Percentiles rank a stretch among this genome's conserved stretches.
phyloP scores from a whole-genome alignment of 2,888 invertebrate species.

The Thereva unica region DNA sequence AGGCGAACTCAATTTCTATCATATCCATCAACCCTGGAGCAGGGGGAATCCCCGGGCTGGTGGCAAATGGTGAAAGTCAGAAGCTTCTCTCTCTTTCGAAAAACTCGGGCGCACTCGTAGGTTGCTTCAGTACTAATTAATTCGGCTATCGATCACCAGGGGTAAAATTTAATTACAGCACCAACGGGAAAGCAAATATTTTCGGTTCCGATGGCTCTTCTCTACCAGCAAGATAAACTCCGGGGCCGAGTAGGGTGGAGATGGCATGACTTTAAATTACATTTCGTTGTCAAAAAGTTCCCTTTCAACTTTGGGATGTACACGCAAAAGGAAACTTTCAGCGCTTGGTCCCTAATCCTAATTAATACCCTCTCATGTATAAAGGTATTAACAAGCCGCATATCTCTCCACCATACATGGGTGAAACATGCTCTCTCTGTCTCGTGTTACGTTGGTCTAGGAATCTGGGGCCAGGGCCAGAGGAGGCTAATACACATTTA shows the following conservation, averaged over 20 bases:
- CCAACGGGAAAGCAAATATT: constrained; percentile 22
- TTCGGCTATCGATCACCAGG: constrained; percentile 29
- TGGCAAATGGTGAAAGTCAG: no score
- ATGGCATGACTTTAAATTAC: constrained; percentile 32
- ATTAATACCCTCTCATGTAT: constrained; percentile 39
- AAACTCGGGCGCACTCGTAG: no score
- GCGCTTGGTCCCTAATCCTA: constrained; percentile 32
- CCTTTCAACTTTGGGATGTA: constrained; percentile 8
- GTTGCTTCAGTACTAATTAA: constrained; percentile 23
- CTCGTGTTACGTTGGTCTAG: constrained; percentile 6
- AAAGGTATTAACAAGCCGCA: constrained; percentile 33
- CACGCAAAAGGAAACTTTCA: background rate
- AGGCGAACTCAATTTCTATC: no score
- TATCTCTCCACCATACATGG: no score
- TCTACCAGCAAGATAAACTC: background rate
- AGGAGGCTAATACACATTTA: no score
- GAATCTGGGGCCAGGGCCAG: background rate
- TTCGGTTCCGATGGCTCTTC: background rate
- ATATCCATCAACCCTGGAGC: no score
- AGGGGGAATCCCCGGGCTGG: no score
- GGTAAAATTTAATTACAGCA: constrained; percentile 35
- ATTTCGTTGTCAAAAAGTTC: constrained; percentile 36
- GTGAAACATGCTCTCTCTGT: background rate
- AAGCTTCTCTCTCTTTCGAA: no score
- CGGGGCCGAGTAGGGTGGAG: background rate